A percentile compares a stretch with the other conserved stretches of the same genome.
These are phyloP conservation scores for Platygyra sinensis DNA, from an alignment of 64 coral and sea anemone species.

Conservation along the genomic window DNA sequence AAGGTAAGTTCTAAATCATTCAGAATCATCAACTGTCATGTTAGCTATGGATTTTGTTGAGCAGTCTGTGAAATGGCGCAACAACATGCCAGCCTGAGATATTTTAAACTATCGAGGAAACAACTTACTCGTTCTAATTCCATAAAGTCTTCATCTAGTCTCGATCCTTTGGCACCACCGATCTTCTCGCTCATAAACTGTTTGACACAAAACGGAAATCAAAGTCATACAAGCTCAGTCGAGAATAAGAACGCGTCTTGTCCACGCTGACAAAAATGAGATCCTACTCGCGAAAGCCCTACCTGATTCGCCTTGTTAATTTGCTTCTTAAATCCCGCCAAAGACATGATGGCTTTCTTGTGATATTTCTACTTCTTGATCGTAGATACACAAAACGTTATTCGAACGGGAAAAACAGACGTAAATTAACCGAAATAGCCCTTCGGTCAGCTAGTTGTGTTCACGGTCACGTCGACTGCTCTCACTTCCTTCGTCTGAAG, in stretches of 20 bases:
- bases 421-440: constrained; percentile 1
- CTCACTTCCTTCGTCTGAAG: constrained; percentile 33
- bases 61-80: too few species aligned
- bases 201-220: constrained; percentile 18
- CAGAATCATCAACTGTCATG: too few species aligned
- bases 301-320: constrained; percentile 99
- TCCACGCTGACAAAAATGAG: not conserved
- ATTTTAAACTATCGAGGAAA: not conserved
- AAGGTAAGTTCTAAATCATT: too few species aligned
- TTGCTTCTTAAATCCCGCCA: constrained; percentile 97
- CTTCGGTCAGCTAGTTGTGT: not conserved
- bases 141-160: constrained; percentile 90
- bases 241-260: constrained; percentile 10
- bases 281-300: not conserved
- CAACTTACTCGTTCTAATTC: constrained; percentile 94
- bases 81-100: too few species aligned
- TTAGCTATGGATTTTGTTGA: too few species aligned
- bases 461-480: constrained; percentile 9
- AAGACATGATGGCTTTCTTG: constrained; percentile 74
- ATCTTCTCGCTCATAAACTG: constrained; percentile 99
- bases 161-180: constrained; percentile 90
- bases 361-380: constrained; percentile 8
- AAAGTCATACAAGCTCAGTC: not conserved
- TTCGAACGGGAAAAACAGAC: not conserved
- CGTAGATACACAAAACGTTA: not conserved